phyloP scores from a whole-genome alignment of 2,113 vertebrate species.

The Meles meles region DNA sequence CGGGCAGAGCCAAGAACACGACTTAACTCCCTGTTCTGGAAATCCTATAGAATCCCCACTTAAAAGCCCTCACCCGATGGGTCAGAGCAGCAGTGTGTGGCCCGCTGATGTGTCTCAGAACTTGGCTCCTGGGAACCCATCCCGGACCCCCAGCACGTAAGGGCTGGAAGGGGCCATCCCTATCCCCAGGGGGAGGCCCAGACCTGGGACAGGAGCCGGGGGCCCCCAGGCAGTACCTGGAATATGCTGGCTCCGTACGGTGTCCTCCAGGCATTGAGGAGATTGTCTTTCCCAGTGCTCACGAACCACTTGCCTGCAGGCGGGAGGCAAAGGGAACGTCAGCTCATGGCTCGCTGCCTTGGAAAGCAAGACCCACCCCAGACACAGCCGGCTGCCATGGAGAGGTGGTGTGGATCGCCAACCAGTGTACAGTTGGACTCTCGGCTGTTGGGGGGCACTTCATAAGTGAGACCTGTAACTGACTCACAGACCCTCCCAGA shows the following conservation, averaged over 20 bases:
- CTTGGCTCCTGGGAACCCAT: neutral
- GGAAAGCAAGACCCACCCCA: neutral
- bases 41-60: neutral
- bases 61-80: neutral
- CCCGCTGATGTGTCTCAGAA: neutral
- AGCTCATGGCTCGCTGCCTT: neutral
- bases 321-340: accelerated
- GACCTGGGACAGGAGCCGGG: neutral
- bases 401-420: neutral
- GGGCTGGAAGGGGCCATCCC: neutral
- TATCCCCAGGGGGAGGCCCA: accelerated
- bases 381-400: neutral
- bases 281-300: constrained; percentile 98
- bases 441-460: neutral
- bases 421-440: neutral
- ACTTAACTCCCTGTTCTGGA: neutral
- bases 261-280: constrained; percentile 97
- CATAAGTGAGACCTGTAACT: neutral
- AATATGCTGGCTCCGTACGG: constrained; percentile 98
- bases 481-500: neutral
- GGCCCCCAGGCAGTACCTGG: constrained; percentile 84
- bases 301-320: constrained; percentile 96
- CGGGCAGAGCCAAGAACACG: neutral
- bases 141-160: neutral
- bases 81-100: neutral